These are phyloP conservation scores for Zosterops borbonicus DNA, from an alignment of 2,113 vertebrate genomes.

Conservation along the genomic window DNA sequence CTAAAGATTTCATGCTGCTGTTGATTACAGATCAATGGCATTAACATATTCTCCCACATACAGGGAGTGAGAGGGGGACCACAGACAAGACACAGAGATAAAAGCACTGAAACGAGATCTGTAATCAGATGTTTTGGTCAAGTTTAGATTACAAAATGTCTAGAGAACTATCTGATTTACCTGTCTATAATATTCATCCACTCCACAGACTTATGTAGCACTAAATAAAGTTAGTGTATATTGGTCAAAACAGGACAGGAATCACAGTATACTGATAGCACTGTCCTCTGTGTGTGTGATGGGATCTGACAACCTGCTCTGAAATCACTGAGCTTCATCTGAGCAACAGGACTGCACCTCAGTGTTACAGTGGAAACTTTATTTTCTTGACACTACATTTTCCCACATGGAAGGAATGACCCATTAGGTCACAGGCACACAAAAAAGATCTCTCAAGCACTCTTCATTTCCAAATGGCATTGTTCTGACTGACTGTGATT, in stretches of 20 bases:
- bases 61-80: neutral
- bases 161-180: neutral
- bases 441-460: neutral
- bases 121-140: neutral
- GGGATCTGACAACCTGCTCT: neutral
- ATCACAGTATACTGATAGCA: neutral
- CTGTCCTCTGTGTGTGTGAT: neutral
- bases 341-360: neutral
- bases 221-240: neutral
- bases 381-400: neutral
- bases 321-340: neutral
- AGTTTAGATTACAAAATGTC: neutral
- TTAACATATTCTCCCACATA: neutral
- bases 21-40: neutral
- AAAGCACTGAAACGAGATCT: neutral
- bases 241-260: neutral
- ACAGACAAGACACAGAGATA: neutral
- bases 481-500: neutral
- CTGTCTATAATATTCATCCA: neutral
- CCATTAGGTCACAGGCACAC: neutral
- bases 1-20: neutral
- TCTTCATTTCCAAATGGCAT: neutral
- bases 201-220: rapidly evolving
- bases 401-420: neutral
- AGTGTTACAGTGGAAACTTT: neutral